Evolutionary conservation across 2,888 invertebrate species (phyloP).

Genomic region (Teleogryllus oceanicus): DNA sequence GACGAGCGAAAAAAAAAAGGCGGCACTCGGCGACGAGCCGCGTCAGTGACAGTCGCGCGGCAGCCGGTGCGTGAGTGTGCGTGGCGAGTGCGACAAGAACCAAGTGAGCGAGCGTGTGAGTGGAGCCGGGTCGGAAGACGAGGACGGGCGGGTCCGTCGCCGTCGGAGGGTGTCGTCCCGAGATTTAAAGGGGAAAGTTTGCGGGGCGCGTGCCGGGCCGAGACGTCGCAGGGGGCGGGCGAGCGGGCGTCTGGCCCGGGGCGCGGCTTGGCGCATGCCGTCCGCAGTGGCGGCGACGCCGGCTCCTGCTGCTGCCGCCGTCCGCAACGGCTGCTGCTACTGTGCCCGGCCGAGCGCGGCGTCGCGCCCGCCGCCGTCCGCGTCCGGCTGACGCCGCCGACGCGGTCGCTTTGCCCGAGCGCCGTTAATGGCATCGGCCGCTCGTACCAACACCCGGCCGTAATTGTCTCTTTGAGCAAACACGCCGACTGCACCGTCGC

Average conservation of each 20-base stretch:
- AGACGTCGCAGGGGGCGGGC: no score
- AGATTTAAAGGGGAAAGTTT: no score
- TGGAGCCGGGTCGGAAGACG: background rate
- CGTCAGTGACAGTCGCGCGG: background rate
- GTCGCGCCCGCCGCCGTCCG: background rate
- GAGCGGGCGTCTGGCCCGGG: no score
- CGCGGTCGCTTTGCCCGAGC: background rate
- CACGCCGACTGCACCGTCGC: no score
- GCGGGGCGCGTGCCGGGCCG: no score
- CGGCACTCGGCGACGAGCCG: background rate
- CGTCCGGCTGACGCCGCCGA: background rate
- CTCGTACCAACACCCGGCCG: background rate
- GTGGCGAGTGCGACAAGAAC: background rate
- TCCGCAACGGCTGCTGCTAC: no score
- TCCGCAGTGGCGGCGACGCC: no score
- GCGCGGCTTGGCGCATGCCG: no score
- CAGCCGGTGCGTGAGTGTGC: background rate
- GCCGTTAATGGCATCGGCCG: background rate
- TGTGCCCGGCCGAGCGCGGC: background rate
- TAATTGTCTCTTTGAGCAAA: background rate
- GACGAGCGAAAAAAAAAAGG: no score
- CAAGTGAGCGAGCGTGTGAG: background rate
- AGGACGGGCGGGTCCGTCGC: constrained; percentile 5
- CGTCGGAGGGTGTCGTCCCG: background rate
- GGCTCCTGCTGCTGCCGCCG: no score